Evolutionary conservation across 2,797 vertebrate genomes (phyloP), one percentile per base, ranked within the genome.

Genomic region (Poecile montanus): DNA sequence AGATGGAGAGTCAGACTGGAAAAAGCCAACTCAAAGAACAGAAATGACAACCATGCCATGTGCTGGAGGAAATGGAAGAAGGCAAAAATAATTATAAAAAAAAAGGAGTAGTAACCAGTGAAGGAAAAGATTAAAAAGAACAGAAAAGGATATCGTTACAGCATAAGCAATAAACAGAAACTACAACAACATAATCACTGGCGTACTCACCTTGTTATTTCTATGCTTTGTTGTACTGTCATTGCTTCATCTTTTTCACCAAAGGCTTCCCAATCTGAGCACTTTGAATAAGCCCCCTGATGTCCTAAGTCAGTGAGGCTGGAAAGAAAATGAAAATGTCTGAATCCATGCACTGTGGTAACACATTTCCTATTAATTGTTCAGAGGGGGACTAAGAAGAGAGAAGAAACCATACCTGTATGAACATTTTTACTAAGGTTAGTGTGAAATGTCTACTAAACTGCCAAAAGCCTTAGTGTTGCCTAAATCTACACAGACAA

Each of bases 261-360:
- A 34, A 84, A 86, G 29, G 32, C 42, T 78, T 91, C 85, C 94
- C 93, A 93, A 23, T 96, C 83, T 15, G 91, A 82, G 57, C 58
- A 81, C 40, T 74, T 40, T 4, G 94, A 62, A 70, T 90, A 72
- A 48, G 70, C 23, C 10, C 91, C 88, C 40, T 82, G 71, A 73
- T 23, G 73, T 67, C 66, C 71, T 14, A 90, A 63, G 36, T 73
- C 85, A 23, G 58, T 56, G 56, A 94, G 45, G 65, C 94, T 96
- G 75, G 34, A 80, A 93, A 72, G 44, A 61, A 92, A 95, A 63
- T 5, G 5, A 70, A 58, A 90, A 84, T 16, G 29, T 48, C 25
- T 84, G 26, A 90, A 81, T 84, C 11, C 25, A n/a, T 1, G 10
- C 20, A 83, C 13, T 21, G 44, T 17, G 50, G 17, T 27, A 68